phyloP scores from a whole-genome alignment of 2,113 vertebrate genomes.

The Hucho hucho region DNA sequence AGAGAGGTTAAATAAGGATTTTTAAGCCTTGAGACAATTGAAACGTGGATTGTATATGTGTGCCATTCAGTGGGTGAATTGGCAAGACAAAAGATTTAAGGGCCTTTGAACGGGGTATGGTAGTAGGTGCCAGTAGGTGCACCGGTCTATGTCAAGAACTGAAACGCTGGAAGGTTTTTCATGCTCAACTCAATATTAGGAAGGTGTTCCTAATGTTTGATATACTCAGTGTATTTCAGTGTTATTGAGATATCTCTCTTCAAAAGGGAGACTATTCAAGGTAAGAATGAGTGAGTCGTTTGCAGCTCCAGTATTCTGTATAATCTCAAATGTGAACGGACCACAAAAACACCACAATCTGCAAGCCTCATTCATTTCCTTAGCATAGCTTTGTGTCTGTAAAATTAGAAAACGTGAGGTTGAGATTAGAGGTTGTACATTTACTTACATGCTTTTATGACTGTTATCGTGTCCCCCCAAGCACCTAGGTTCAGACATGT shows the following conservation, averaged over 20 bases:
- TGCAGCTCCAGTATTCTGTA: constrained; percentile 35
- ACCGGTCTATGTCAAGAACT: no score
- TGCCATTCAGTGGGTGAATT: no score
- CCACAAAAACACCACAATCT: constrained; percentile 33
- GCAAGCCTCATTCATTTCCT: constrained; percentile 52
- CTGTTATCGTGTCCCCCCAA: constrained; percentile 41
- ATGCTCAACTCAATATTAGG: no score
- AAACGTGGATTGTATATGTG: no score
- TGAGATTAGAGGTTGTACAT: constrained; percentile 43
- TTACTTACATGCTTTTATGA: constrained; percentile 41
- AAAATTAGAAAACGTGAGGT: constrained; percentile 60
- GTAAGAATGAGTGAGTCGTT: constrained; percentile 33
- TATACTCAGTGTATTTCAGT: not conserved
- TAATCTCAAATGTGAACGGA: constrained; percentile 14
- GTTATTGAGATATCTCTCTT: constrained; percentile 17
- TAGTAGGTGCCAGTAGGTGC: no score
- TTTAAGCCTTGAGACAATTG: no score
- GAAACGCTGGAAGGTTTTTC: no score
- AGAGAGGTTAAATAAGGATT: no score
- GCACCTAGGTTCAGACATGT: constrained; percentile 39
- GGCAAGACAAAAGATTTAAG: no score
- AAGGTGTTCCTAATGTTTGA: no score
- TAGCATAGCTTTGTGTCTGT: constrained; percentile 11
- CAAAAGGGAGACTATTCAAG: constrained; percentile 20
- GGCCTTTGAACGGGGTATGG: no score